These are phyloP conservation scores for Pristiophorus japonicus DNA, from an alignment of 2,113 vertebrate genomes.

Conservation along the genomic window DNA sequence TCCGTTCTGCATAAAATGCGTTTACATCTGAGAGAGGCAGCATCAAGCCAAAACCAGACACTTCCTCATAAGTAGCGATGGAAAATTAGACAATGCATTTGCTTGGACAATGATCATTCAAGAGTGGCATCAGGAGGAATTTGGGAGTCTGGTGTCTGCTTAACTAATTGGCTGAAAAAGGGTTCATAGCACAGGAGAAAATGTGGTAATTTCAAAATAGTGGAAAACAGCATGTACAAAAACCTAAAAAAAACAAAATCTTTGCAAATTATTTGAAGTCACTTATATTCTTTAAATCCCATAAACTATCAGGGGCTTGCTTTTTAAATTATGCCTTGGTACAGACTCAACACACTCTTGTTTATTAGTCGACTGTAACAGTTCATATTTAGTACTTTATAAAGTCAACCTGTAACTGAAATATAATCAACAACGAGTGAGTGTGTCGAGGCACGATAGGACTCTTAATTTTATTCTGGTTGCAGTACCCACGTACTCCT, in stretches of 20 bases:
- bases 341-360: neutral
- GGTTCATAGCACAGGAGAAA: neutral
- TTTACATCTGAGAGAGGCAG: neutral
- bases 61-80: neutral
- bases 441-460: neutral
- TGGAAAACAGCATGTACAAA: neutral
- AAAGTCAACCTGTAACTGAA: neutral
- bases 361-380: neutral
- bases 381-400: neutral
- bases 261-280: neutral
- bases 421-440: neutral
- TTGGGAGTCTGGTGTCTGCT: neutral
- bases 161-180: neutral
- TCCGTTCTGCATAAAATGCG: neutral
- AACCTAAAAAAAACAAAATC: neutral
- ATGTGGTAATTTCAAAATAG: neutral
- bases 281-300: neutral
- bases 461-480: neutral
- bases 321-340: neutral
- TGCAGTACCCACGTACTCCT: neutral
- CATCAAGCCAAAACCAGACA: neutral
- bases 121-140: neutral
- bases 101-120: neutral
- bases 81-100: neutral
- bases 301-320: neutral